Percentiles rank a stretch among this genome's conserved stretches.
Conservation (phyloP, 2,113 vertebrate species). For the Corythaixoides concolor region DNA sequence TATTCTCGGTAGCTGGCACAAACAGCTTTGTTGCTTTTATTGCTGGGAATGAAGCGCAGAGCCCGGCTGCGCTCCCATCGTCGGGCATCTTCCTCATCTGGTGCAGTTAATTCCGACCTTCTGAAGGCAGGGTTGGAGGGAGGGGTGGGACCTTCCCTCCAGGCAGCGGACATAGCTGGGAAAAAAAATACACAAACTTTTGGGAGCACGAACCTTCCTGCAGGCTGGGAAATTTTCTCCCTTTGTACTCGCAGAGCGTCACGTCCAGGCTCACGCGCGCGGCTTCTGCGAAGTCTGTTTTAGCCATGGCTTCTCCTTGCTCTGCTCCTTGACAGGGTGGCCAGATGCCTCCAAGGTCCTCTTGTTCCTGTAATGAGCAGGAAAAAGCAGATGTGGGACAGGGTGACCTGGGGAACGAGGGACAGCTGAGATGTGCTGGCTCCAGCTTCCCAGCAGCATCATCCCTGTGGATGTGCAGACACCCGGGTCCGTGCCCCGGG, state of each 20-base stretch:
- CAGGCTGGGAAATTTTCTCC: background rate
- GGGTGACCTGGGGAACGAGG: background rate
- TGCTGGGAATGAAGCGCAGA: background rate
- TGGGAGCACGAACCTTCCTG: background rate
- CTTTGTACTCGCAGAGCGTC: background rate
- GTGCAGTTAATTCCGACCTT: background rate
- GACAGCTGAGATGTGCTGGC: background rate
- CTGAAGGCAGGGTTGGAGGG: background rate
- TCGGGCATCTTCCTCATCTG: background rate
- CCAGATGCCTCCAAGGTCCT: background rate
- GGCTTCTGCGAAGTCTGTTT: background rate
- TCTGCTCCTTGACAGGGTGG: background rate
- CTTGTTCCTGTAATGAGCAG: background rate
- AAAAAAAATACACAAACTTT: background rate
- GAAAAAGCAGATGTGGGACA: background rate
- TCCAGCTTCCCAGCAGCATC: background rate
- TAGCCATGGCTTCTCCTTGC: background rate
- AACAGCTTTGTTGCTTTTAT: fast-evolving
- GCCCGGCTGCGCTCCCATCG: fast-evolving
- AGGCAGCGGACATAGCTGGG: background rate
- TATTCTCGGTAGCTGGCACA: fast-evolving
- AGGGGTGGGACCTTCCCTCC: background rate
- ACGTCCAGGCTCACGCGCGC: fast-evolving
- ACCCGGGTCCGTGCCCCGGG: background rate
- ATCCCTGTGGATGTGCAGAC: background rate